These are phyloP conservation scores for Halichoeres trimaculatus DNA, from an alignment of 2,113 vertebrate genomes.

Conservation along the genomic window DNA sequence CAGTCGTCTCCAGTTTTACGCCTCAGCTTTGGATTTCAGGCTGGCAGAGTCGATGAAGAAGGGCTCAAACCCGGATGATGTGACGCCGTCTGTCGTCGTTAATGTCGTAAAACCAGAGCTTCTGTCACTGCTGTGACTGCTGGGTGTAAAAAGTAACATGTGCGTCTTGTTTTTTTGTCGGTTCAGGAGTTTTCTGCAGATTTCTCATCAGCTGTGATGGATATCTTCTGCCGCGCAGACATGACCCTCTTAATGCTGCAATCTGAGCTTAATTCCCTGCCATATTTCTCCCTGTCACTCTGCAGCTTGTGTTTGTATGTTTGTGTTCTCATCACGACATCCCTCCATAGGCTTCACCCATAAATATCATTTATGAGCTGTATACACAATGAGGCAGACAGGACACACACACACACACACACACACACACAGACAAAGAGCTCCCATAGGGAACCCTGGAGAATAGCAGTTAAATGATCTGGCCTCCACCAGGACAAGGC, in stretches of 20 bases:
- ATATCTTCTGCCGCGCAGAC: neutral
- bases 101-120: too few species aligned
- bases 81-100: too few species aligned
- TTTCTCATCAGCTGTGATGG: conserved; percentile 18
- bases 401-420: conserved; percentile 15
- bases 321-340: conserved; percentile 52
- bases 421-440: conserved; percentile 25
- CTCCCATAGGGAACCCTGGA: conserved; percentile 50
- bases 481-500: conserved; percentile 72
- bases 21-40: too few species aligned
- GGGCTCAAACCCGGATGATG: too few species aligned
- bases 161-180: neutral
- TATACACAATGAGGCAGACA: conserved; percentile 48
- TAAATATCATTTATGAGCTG: conserved; percentile 68
- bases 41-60: too few species aligned
- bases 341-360: conserved; percentile 40
- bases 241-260: conserved; percentile 44
- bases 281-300: conserved; percentile 58
- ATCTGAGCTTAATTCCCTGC: conserved; percentile 54
- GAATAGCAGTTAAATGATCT: conserved; percentile 75
- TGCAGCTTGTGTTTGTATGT: conserved; percentile 44
- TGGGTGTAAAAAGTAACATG: neutral
- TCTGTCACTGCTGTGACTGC: too few species aligned
- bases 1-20: too few species aligned
- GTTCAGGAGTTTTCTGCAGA: neutral